Evolutionary conservation across 2,888 invertebrate genomes (phyloP), one percentile per base, ranked within the genome.

Genomic region (Nezara viridula): DNA sequence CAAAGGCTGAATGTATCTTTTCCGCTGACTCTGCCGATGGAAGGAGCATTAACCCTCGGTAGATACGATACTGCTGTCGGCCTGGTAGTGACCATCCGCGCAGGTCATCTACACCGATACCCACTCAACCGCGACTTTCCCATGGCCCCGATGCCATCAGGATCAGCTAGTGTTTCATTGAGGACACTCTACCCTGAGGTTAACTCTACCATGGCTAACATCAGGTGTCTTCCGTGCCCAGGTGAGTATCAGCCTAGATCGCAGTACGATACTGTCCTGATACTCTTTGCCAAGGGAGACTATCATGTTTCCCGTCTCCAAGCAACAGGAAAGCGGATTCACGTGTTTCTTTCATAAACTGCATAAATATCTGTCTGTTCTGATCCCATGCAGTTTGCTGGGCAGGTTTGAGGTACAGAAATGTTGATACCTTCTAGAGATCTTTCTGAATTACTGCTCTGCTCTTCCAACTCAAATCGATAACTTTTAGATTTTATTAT

Each of bases 161-260:
- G 77, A 77, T 77, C 77, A 47, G 81, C 81, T 81, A 44, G 81
- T 81, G 81, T 81, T 81, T 81, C 77, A 77, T 44, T 44, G 10
- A n/a, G 81, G 81, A 81, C 44, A 44, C 81, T 47, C 44, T 37
- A 81, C n/a, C 24, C 44, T n/a, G n/a, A 47, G 81, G 44, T 47
- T n/a, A 44, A 81, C 24, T 44, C 81, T 44, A 16, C 66, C 66
- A 5, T 60, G 16, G 27, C 60, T 60, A 60, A 60, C 60, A 73
- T 73, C 66, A 73, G 66, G 32, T 73, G 66, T 73, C 44, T 10
- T 73, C 12, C 66, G 37, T 37, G 66, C 19, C 19, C 66, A 4
- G 60, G 27, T 60, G 66, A 32, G 0, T 73, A 37, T 21, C 66
- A 6, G 0, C 32, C 0, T 73, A 37, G 32, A 37, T 73, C 21